Evolutionary conservation across 1,140 invertebrate species (phyloP), one percentile per base, ranked within the genome.

Genomic region (Stegodyphus mimosarum): DNA sequence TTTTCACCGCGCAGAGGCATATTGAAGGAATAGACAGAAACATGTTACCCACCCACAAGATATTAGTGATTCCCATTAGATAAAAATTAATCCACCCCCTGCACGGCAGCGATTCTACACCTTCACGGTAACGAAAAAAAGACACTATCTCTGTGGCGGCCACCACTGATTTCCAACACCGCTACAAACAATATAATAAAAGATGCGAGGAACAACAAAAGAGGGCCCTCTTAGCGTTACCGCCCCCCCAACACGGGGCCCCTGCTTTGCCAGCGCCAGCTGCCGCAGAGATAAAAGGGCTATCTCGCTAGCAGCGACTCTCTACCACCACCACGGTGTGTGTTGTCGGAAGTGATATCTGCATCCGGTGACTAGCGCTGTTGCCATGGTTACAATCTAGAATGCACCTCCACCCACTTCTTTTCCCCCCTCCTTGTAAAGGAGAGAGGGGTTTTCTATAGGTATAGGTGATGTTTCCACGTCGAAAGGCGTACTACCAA

Each of bases 321-420:
- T 60, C 55, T 13, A 13, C 55, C 11, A 33, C 17, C 15, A 66
- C 75, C n/a, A 15, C 33, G 0, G 33, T 55, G 77, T 63, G 64
- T 17, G 77, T 70, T 79, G 77, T 69, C 77, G 77, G 77, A 79
- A 79, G 77, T 70, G 66, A 79, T 79, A 79, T 79, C 77, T 79
- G 77, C 77, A 79, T 79, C 77, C 77, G 77, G 77, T 79, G 77
- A 79, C 77, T 79, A 79, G 77, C 64, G 17, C 67, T 49, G 77
- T 79, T 79, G 67, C 66, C 77, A 70, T 79, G 77, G 77, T 55
- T 69, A 79, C 77, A 79, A 79, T 79, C 77, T 50, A 53, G 60
- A 53, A 51, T 7, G 15, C 18, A 53, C 17, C 77, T 15, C 55
- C 55, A 9, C 55, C 55, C 55, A 10, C 55, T 15, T 60, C 9